Evolutionary conservation across 2,888 invertebrate species (phyloP).

Genomic region (Vesta saturnalis): DNA sequence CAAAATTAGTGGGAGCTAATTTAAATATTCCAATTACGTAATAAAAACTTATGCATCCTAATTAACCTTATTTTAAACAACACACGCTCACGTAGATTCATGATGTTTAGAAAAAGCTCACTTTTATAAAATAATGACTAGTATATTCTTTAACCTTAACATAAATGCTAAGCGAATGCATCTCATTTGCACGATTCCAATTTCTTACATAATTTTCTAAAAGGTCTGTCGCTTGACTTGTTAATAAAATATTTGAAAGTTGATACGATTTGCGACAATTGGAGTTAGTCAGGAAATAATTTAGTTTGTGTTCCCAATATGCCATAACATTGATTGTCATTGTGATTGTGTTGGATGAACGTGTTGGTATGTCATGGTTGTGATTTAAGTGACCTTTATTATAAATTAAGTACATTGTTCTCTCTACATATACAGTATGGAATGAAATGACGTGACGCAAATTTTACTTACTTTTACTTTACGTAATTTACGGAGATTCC

Average conservation of each 20-base stretch:
- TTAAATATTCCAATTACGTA: neutral
- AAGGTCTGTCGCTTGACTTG: too few species aligned
- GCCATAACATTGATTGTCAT: constrained; percentile 31
- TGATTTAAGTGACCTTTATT: constrained; percentile 37
- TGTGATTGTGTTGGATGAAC: constrained; percentile 31
- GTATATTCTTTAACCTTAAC: constrained; percentile 17
- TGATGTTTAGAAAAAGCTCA: neutral
- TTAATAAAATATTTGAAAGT: neutral
- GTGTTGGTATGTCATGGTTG: constrained; percentile 36
- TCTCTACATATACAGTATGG: constrained; percentile 27
- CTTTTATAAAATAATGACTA: constrained; percentile 9
- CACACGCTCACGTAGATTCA: neutral
- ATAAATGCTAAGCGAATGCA: constrained; percentile 18
- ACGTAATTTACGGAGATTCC: neutral
- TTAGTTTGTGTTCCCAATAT: constrained; percentile 22
- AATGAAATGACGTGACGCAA: constrained; percentile 17
- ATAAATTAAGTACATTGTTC: constrained; percentile 26
- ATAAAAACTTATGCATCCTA: neutral
- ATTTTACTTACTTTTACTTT: neutral
- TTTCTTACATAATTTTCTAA: neutral
- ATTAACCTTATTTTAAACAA: neutral
- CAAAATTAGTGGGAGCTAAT: neutral
- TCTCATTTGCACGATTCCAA: neutral
- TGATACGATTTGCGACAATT: too few species aligned
- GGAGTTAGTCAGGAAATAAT: constrained; percentile 24